These are phyloP conservation scores for Gila robusta DNA, from an alignment of 2,797 vertebrate species.

Conservation along the genomic window DNA sequence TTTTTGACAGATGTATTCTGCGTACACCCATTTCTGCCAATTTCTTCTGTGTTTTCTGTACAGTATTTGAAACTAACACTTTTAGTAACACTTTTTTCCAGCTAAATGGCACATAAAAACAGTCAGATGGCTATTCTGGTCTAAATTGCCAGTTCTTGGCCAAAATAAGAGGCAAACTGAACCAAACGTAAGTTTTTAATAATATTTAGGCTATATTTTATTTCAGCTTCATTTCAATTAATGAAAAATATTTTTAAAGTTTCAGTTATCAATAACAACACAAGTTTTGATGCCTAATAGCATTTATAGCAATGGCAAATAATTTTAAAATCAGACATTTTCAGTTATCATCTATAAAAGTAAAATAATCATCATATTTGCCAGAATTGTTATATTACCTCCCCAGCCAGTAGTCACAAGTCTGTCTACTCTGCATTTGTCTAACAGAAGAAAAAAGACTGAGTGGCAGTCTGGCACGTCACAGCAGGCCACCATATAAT, in stretches of 20 bases:
- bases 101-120: background rate
- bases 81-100: background rate
- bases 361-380: background rate
- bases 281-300: background rate
- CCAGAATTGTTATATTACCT: background rate
- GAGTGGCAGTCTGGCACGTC: slow-evolving; percentile 16
- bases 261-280: background rate
- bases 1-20: background rate
- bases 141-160: background rate
- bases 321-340: background rate
- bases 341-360: background rate
- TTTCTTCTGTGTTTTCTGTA: background rate
- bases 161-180: background rate
- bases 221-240: background rate
- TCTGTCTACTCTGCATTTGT: background rate
- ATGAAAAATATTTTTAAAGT: background rate
- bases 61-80: background rate
- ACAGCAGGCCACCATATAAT: slow-evolving; percentile 28
- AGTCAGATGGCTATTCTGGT: background rate
- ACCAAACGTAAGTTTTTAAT: background rate
- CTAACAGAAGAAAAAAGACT: background rate
- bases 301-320: background rate
- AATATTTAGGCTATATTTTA: background rate
- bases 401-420: background rate
- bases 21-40: background rate